phyloP scores from a whole-genome alignment of 2,113 vertebrate species.

The Andinoacara biseriatus region DNA sequence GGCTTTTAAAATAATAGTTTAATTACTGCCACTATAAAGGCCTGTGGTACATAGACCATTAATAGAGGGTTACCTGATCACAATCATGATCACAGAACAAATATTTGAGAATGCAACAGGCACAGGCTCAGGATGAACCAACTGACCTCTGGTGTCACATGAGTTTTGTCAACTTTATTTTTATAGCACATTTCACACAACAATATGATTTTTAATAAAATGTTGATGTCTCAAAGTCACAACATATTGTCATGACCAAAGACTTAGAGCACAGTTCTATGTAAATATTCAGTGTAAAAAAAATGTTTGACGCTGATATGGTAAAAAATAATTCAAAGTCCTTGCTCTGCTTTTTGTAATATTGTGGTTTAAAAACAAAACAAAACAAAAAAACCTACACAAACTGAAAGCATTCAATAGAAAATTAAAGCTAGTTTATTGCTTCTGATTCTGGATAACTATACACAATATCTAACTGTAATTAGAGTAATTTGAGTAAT shows the following conservation, averaged over 20 bases:
- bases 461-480: no score
- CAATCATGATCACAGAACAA: no score
- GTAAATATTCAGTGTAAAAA: neutral
- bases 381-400: neutral
- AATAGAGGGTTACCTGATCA: no score
- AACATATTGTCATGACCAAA: neutral
- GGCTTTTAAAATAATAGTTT: no score
- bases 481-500: no score
- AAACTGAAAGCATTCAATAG: neutral
- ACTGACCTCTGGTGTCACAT: no score
- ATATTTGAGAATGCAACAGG: no score
- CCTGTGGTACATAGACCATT: no score
- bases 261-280: neutral
- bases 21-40: no score
- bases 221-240: neutral
- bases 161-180: neutral
- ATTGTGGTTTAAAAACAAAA: neutral
- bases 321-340: neutral
- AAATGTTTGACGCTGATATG: neutral
- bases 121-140: no score
- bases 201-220: neutral
- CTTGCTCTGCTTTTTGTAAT: conserved; percentile 55
- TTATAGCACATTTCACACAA: neutral
- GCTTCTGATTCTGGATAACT: neutral
- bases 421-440: neutral